Evolutionary conservation across 2,113 vertebrate species (phyloP), one percentile per base, ranked within the genome.

Genomic region (Takifugu bimaculatus): DNA sequence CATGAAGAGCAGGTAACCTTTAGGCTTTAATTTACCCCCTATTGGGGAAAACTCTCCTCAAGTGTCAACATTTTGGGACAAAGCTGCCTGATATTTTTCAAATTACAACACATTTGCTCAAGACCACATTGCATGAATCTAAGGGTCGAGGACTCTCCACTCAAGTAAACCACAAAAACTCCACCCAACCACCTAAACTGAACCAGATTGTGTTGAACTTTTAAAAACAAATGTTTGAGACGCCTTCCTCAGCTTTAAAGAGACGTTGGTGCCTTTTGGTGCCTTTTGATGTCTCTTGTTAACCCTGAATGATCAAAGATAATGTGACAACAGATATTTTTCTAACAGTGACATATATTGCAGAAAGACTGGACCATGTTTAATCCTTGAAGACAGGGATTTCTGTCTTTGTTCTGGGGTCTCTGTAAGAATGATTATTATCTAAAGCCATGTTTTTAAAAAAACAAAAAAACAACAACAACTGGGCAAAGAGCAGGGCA

Each of bases 91-190:
- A 75, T 80, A 89, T 89, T 81, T 87, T 83, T 88, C 67, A 75
- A 84, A 91, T 88, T 85, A 82, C 77, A 72, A 74, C 65, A 14
- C 66, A 57, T 79, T 80, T 83, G 78, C 81, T 79, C 85, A 75
- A 81, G 84, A 91, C 88, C 89, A 83, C 90, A 89, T 75, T 65
- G 74, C 75, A 88, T 80, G 85, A 73, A 80, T 77, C 85, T 70
- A 54, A 69, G 80, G 72, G 78, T 81, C 15, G 74, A 84, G 88
- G 84, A 85, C 85, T 88, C 79, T 84, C 70, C 55, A 57, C 64
- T 75, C 57, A 82, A 82, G 68, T 78, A 57, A 27, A 84, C 86
- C 85, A 88, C 87, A 85, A 75, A 72, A 88, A 76, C 87, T 75
- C 79, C 85, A 84, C 82, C 88, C 88, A 84, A 64, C 78, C 75